phyloP scores from a whole-genome alignment of 23 tunicate genomes.

The Trididemnum miniatum region DNA sequence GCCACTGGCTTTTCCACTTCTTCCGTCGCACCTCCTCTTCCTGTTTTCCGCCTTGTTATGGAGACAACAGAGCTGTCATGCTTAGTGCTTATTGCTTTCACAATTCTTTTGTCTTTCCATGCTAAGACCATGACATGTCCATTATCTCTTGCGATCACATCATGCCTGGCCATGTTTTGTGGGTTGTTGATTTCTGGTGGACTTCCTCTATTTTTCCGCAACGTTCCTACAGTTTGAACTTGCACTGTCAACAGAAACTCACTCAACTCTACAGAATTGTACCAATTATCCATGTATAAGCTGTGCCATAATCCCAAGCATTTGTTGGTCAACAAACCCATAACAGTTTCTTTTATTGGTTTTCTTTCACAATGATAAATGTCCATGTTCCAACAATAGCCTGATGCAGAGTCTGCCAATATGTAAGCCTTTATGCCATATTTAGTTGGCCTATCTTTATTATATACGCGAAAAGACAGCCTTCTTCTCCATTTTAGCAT shows the following conservation, averaged over 20 bases:
- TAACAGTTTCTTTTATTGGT: slow-evolving; percentile 32
- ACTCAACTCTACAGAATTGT: slow-evolving; percentile 37
- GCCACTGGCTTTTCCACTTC: slow-evolving; percentile 20
- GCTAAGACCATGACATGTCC: slow-evolving; percentile 26
- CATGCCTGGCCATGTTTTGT: slow-evolving; percentile 4
- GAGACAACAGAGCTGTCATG: slow-evolving; percentile 19
- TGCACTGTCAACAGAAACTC: slow-evolving; percentile 16
- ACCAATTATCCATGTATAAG: slow-evolving; percentile 42
- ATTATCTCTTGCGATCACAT: slow-evolving; percentile 10
- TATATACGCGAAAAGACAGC: slow-evolving; percentile 27
- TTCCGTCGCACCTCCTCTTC: slow-evolving; percentile 14
- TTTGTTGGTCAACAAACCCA: slow-evolving; percentile 25
- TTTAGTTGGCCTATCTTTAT: slow-evolving; percentile 39
- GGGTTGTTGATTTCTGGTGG: slow-evolving; percentile 10
- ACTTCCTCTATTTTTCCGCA: slow-evolving; percentile 3
- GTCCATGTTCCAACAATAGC: slow-evolving; percentile 45
- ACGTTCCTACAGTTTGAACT: slow-evolving; percentile 35
- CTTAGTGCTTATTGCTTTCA: slow-evolving; percentile 46
- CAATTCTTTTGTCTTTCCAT: slow-evolving; percentile 42
- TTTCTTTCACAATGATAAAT: slow-evolving; percentile 2
- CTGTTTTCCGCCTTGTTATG: slow-evolving; percentile 13
- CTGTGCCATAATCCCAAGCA: slow-evolving; percentile 23
- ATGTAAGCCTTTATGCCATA: slow-evolving; percentile 50
- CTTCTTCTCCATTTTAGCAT: slow-evolving; percentile 47
- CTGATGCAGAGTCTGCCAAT: slow-evolving; percentile 27